phyloP scores from a whole-genome alignment of 2,113 vertebrate species.

The Anarrhichthys ocellatus region DNA sequence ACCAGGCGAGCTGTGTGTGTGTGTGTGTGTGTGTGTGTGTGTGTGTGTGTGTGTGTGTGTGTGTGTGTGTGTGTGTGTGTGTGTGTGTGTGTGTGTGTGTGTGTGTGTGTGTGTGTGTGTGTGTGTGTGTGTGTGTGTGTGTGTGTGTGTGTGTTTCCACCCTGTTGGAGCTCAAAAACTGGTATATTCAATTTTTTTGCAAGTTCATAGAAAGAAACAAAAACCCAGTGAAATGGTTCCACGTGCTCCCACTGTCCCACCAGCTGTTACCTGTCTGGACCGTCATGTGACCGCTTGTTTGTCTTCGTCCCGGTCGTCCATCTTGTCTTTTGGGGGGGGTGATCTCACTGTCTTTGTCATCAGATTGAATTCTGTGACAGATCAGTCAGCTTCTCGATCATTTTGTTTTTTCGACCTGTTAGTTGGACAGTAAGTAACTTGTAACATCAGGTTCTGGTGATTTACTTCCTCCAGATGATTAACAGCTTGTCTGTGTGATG shows the following conservation, averaged over 20 bases:
- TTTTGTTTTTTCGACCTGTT: too few species aligned
- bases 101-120: not conserved
- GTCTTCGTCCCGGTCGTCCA: not conserved
- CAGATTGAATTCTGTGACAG: not conserved
- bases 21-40: not conserved
- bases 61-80: not conserved
- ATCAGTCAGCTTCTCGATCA: too few species aligned
- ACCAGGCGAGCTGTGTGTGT: too few species aligned
- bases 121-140: not conserved
- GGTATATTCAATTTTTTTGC: too few species aligned
- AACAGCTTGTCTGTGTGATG: too few species aligned
- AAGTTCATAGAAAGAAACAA: slow-evolving; percentile 12
- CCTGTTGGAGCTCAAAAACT: too few species aligned
- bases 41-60: slow-evolving; percentile 3
- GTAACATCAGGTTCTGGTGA: too few species aligned
- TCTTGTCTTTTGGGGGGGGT: not conserved
- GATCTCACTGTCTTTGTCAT: not conserved
- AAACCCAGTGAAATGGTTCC: not conserved
- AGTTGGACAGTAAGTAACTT: too few species aligned
- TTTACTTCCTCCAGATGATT: not conserved
- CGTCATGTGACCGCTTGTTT: slow-evolving; percentile 19
- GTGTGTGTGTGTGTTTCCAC: not conserved
- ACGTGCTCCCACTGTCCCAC: slow-evolving; percentile 17
- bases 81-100: not conserved
- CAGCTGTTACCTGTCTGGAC: slow-evolving; percentile 51